phyloP scores from a whole-genome alignment of 2,888 invertebrate species.

The Alloscopus bannaensis region DNA sequence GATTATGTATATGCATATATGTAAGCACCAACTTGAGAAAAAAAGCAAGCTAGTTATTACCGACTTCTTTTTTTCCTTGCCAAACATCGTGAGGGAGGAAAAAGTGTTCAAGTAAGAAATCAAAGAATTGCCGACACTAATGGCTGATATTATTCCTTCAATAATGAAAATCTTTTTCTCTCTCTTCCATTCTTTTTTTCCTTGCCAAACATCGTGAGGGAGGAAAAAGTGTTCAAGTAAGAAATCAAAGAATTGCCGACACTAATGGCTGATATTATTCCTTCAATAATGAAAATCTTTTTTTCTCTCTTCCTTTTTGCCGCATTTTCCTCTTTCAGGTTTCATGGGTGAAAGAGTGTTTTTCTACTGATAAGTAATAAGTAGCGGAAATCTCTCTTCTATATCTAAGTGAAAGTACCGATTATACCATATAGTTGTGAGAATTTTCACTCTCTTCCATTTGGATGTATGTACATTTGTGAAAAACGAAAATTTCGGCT shows the following conservation, averaged over 20 bases:
- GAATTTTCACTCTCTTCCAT: too few species aligned
- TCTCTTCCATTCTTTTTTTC: slow-evolving; percentile 5
- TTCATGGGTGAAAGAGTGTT: slow-evolving; percentile 1
- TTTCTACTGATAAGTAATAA: neutral
- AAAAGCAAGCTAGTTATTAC: slow-evolving; percentile 7
- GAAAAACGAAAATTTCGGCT: neutral
- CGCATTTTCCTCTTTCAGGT: neutral
- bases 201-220: slow-evolving; percentile 3
- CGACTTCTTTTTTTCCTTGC: slow-evolving; percentile 18
- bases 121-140: slow-evolving; percentile 47
- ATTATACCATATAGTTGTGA: too few species aligned
- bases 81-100: slow-evolving; percentile 4
- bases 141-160: slow-evolving; percentile 34
- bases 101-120: slow-evolving; percentile 32
- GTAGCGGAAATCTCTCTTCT: slow-evolving; percentile 1
- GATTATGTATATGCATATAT: slow-evolving; percentile 20
- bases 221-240: slow-evolving; percentile 27
- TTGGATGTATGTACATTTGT: too few species aligned
- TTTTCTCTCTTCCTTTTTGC: too few species aligned
- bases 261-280: slow-evolving; percentile 44
- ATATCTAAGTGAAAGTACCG: too few species aligned
- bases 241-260: slow-evolving; percentile 42
- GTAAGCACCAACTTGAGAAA: too few species aligned
- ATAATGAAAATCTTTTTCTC: slow-evolving; percentile 29
- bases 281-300: slow-evolving; percentile 6